Percentiles rank a stretch among this genome's conserved stretches.
phyloP scores from a whole-genome alignment of 2,888 invertebrate genomes.

The Lasioglossum vierecki region DNA sequence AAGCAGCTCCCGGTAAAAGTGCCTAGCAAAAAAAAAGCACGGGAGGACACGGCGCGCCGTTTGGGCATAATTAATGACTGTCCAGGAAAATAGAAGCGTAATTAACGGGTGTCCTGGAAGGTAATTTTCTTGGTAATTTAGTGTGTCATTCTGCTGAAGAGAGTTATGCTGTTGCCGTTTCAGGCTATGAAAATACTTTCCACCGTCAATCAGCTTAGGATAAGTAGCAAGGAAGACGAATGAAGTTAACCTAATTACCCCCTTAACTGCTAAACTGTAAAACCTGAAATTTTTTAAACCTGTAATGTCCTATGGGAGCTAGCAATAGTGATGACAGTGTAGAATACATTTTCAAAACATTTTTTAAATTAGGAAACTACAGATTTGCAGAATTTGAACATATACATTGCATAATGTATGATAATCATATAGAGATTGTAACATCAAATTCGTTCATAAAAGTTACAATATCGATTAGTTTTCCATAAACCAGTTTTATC shows the following conservation, averaged over 20 bases:
- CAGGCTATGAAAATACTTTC: constrained; percentile 31
- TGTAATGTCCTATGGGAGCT: not conserved
- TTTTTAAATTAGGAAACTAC: not conserved
- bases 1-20: constrained; percentile 5
- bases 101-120: constrained; percentile 53
- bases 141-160: constrained; percentile 37
- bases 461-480: not conserved
- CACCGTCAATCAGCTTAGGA: constrained; percentile 19
- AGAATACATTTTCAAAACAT: not conserved
- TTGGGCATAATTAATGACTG: constrained; percentile 57
- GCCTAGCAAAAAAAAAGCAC: not conserved
- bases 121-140: constrained; percentile 60
- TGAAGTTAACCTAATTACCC: not conserved
- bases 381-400: not conserved
- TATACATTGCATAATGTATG: not conserved
- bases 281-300: not conserved
- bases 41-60: constrained; percentile 8
- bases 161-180: constrained; percentile 19
- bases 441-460: not conserved
- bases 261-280: too few relatives aligned
- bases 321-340: not conserved
- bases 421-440: not conserved
- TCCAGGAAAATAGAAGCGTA: constrained; percentile 55
- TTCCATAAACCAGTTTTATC: not conserved
- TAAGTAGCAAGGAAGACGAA: not conserved